These are phyloP conservation scores for Polypedilum vanderplanki DNA, from an alignment of 1,140 invertebrate species.

Conservation along the genomic window DNA sequence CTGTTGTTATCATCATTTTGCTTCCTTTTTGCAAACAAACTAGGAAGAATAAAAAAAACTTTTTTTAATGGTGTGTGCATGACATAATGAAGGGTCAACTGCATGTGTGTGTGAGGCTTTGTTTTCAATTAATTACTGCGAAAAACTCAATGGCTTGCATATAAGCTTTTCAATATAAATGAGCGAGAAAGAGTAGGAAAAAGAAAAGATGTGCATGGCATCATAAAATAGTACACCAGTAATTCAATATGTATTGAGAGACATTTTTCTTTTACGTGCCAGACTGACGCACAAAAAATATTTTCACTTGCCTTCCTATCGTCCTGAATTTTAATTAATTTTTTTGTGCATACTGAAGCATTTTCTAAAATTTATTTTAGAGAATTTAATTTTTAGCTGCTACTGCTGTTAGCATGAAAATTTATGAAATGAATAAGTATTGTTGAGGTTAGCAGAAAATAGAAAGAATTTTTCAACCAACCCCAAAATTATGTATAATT, in stretches of 20 bases:
- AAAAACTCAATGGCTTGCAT: neutral
- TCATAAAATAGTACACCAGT: neutral
- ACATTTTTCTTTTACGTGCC: constrained; percentile 10
- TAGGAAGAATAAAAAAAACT: too few relatives aligned
- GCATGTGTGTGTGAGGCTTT: neutral
- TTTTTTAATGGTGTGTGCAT: neutral
- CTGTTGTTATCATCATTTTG: neutral
- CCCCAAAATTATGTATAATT: too few relatives aligned
- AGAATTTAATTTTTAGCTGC: neutral
- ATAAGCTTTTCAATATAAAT: too few relatives aligned
- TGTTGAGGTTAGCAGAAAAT: neutral
- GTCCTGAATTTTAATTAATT: neutral
- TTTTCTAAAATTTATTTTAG: constrained; percentile 11
- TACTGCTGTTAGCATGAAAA: neutral
- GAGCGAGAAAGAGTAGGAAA: neutral
- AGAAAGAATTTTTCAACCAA: neutral
- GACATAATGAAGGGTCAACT: neutral
- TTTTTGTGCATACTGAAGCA: neutral
- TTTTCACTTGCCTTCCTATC: neutral
- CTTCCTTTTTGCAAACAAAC: neutral
- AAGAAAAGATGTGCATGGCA: neutral
- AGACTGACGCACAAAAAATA: constrained; percentile 6
- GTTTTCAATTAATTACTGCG: constrained; percentile 18
- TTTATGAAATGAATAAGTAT: neutral
- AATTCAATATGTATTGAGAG: constrained; percentile 8